A percentile compares a stretch with the other conserved stretches of the same genome.
phyloP scores from a whole-genome alignment of 2,113 vertebrate species.

The Microcebus lehilahytsara region DNA sequence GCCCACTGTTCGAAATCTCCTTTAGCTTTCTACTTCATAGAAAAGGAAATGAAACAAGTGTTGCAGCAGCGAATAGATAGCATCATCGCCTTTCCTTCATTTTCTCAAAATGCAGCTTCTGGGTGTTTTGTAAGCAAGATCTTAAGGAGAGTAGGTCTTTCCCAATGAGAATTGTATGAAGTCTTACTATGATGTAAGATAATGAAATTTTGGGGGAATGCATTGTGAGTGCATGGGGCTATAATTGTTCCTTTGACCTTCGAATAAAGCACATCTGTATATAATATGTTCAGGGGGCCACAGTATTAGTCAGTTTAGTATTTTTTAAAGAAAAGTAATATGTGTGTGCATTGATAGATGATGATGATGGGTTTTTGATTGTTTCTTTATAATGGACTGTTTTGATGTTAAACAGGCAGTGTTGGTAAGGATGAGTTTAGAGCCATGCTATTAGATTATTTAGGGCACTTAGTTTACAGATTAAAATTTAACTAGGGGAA shows the following conservation, averaged over 20 bases:
- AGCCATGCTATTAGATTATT: neutral
- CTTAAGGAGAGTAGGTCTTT: slow-evolving; percentile 53
- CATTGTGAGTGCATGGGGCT: neutral
- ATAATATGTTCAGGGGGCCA: neutral
- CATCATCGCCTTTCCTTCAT: slow-evolving; percentile 6
- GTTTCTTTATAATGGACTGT: neutral
- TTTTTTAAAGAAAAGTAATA: slow-evolving; percentile 24
- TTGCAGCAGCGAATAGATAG: neutral
- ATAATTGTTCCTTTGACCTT: neutral
- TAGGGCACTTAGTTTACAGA: neutral
- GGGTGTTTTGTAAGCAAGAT: slow-evolving; percentile 42
- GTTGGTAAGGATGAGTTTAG: neutral
- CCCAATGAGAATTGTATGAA: slow-evolving; percentile 52
- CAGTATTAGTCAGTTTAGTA: neutral
- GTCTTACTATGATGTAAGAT: slow-evolving; percentile 5
- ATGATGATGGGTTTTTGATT: neutral
- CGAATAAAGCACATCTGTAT: neutral
- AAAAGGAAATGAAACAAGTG: slow-evolving; percentile 53
- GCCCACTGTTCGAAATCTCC: slow-evolving; percentile 53
- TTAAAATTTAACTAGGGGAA: neutral
- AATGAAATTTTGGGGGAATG: neutral
- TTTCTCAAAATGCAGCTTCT: slow-evolving; percentile 57
- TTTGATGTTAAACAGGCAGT: neutral
- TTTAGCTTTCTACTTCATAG: slow-evolving; percentile 49
- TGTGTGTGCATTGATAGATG: neutral